These are phyloP conservation scores for Nerophis lumbriciformis DNA, from an alignment of 2,113 vertebrate species.

Conservation along the genomic window DNA sequence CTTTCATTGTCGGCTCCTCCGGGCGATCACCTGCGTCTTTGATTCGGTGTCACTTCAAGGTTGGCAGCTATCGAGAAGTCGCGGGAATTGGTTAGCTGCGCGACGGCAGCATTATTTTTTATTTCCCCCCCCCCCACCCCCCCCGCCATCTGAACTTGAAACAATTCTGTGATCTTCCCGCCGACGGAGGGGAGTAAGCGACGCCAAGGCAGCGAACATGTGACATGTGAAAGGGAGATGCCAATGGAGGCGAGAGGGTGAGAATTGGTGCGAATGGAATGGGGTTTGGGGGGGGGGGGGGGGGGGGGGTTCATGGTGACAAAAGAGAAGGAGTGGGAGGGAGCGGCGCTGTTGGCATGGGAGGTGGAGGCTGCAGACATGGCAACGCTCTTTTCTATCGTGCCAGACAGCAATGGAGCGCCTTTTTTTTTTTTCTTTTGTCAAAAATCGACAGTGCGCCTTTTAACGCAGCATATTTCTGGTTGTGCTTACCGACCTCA, in stretches of 20 bases:
- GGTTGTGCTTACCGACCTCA: no score
- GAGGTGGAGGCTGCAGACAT: not conserved
- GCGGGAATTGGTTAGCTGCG: conserved; percentile 1
- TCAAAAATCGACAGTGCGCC: no score
- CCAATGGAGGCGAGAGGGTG: conserved; percentile 27
- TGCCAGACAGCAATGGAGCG: no score
- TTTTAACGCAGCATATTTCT: no score
- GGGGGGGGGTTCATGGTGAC: conserved; percentile 16
- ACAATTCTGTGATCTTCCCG: not conserved
- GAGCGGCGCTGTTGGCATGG: not conserved
- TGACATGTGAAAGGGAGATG: conserved; percentile 41
- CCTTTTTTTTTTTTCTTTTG: no score
- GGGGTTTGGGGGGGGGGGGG: not conserved
- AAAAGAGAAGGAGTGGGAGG: conserved; percentile 1
- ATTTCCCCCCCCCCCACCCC: no score
- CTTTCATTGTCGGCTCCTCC: conserved; percentile 10
- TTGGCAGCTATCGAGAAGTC: conserved; percentile 17
- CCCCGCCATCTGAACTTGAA: not conserved
- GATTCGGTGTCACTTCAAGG: conserved; percentile 18
- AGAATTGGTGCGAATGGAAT: conserved; percentile 54
- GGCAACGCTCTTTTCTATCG: not conserved
- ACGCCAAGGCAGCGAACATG: conserved; percentile 18
- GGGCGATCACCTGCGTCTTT: conserved; percentile 8
- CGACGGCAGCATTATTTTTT: not conserved
- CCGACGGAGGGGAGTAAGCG: not conserved